These are phyloP conservation scores for Temnopleurus reevesii DNA, from an alignment of 53 echinoderm and acorn worm species.

Conservation along the genomic window DNA sequence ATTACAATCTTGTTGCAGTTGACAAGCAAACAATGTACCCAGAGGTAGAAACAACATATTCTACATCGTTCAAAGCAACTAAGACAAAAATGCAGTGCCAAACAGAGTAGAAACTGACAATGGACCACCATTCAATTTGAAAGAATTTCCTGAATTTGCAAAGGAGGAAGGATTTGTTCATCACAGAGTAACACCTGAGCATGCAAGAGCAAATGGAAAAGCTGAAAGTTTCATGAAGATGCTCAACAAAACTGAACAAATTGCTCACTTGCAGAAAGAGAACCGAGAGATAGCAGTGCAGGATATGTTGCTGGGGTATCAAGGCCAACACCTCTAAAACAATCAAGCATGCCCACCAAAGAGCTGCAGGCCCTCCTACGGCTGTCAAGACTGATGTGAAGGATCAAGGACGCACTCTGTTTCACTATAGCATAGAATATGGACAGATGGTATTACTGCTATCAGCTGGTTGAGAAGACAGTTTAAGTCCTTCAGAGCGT, in stretches of 20 bases:
- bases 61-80: constrained; percentile 62
- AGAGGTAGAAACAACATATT: constrained; percentile 62
- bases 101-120: constrained; percentile 60
- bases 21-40: constrained; percentile 58
- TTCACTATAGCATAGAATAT: too few relatives aligned
- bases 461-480: too few relatives aligned
- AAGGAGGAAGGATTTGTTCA: constrained; percentile 65
- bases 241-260: constrained; percentile 55
- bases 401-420: too few relatives aligned
- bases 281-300: background rate
- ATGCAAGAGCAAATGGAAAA: constrained; percentile 65
- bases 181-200: constrained; percentile 66
- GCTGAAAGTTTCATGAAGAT: constrained; percentile 72
- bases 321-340: constrained; percentile 22
- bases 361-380: too few relatives aligned
- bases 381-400: too few relatives aligned
- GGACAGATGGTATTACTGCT: too few relatives aligned
- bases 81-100: constrained; percentile 57
- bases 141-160: constrained; percentile 61
- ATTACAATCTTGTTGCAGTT: constrained; percentile 45
- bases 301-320: constrained; percentile 52
- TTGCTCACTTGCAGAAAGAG: background rate
- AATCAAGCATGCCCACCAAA: background rate
- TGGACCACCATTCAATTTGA: constrained; percentile 68
- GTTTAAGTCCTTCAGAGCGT: background rate